Conservation (phyloP, 1,140 invertebrate genomes). For the Bombyx mandarina region DNA sequence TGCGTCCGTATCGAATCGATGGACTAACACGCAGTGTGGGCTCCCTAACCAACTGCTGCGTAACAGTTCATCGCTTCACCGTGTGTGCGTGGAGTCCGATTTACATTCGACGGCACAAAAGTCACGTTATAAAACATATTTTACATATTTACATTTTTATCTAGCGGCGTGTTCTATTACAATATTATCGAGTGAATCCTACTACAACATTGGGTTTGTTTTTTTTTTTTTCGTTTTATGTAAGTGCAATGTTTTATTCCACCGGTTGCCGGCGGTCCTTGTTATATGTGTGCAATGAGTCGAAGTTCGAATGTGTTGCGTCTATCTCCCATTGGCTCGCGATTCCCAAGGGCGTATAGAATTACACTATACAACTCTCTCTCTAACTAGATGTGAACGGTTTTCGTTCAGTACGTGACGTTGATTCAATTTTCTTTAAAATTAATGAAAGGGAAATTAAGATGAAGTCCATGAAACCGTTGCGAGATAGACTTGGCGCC, state of each 20-base stretch:
- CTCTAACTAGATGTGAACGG: not conserved
- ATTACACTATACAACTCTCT: slow-evolving; percentile 4
- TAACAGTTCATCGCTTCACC: slow-evolving; percentile 46
- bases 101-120: slow-evolving; percentile 65
- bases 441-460: not conserved
- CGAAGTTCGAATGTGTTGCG: slow-evolving; percentile 43
- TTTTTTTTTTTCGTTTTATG: slow-evolving; percentile 30
- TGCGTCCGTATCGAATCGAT: slow-evolving; percentile 47
- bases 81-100: slow-evolving; percentile 63
- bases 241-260: slow-evolving; percentile 68
- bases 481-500: slow-evolving; percentile 19
- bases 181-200: slow-evolving; percentile 68
- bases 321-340: slow-evolving; percentile 24
- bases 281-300: slow-evolving; percentile 61
- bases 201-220: slow-evolving; percentile 70
- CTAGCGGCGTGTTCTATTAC: slow-evolving; percentile 63
- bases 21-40: slow-evolving; percentile 37
- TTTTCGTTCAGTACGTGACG: not conserved
- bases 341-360: slow-evolving; percentile 25
- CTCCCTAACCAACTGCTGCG: slow-evolving; percentile 21
- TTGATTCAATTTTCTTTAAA: not conserved
- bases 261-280: slow-evolving; percentile 63
- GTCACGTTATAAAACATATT: slow-evolving; percentile 67
- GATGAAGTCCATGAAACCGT: not conserved
- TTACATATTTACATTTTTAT: slow-evolving; percentile 70